Evolutionary conservation across 2,888 invertebrate genomes (phyloP), one percentile per base, ranked within the genome.

Genomic region (Xanthia togata): DNA sequence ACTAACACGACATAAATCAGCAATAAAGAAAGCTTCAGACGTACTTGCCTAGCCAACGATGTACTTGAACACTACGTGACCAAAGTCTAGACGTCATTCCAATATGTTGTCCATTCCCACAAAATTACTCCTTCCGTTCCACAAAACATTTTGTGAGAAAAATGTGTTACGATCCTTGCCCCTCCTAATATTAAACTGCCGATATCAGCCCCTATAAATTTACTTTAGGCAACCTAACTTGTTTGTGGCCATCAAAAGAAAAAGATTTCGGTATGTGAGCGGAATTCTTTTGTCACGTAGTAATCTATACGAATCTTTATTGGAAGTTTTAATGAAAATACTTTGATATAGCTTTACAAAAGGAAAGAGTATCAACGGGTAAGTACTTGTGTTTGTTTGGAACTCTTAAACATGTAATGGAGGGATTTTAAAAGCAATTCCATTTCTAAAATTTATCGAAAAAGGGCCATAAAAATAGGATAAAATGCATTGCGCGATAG

Each of bases 261-360:
- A 79, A 53, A 79, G 64, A 84, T 83, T 86, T 71, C 53, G 73
- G 53, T 75, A 65, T 75, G 72, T 83, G 79, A 60, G 41, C 57
- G 65, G 74, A 72, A 80, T 80, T 73, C 67, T 70, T 83, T 83
- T 80, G 76, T 80, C 80, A 60, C 62, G 2, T 35, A 74, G 82
- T 80, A 82, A 71, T 79, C 70, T 68, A 76, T 77, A 75, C 60
- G 35, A 35, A 60, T 73, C 63, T 72, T 71, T 76, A 78, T 85
- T 76, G 81, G 59, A 68, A 80, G 53, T 73, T 72, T 72, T 83
- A 83, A 86, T 86, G 74, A 83, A 86, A 84, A 83, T 75, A 80
- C 81, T 84, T 86, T 79, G 73, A 67, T 67, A 47, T 38, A 70
- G 38, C 31, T 71, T 81, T 79, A 73, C 64, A 82, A 78, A 70